phyloP scores from a whole-genome alignment of 2,113 vertebrate species.

The Dolichallabes microphthalmus region DNA sequence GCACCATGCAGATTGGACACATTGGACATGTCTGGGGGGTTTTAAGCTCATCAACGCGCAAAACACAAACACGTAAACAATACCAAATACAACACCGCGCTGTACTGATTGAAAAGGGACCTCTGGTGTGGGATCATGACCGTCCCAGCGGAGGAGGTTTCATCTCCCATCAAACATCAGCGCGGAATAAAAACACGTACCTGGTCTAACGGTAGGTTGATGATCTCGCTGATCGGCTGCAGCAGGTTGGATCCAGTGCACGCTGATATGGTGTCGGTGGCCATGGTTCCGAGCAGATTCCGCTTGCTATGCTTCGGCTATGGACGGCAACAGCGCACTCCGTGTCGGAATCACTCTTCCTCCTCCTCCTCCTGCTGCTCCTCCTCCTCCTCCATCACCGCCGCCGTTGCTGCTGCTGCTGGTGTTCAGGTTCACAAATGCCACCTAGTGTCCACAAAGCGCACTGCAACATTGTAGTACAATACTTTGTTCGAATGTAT shows the following conservation, averaged over 20 bases:
- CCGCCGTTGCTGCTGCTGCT: slow-evolving; percentile 45
- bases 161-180: slow-evolving; percentile 15
- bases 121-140: background rate
- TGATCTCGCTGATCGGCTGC: slow-evolving; percentile 73
- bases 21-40: background rate
- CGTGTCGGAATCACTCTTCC: slow-evolving; percentile 13
- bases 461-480: slow-evolving; percentile 42
- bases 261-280: slow-evolving; percentile 64
- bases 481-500: too few relatives aligned
- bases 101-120: background rate
- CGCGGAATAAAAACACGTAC: slow-evolving; percentile 44
- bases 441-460: slow-evolving; percentile 36
- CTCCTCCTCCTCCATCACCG: slow-evolving; percentile 3
- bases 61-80: background rate
- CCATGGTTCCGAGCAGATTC: slow-evolving; percentile 61
- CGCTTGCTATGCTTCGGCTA: slow-evolving; percentile 47
- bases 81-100: background rate
- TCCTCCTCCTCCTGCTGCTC: background rate
- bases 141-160: slow-evolving; percentile 28
- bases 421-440: slow-evolving; percentile 30
- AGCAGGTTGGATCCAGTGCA: slow-evolving; percentile 73
- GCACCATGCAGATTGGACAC: background rate
- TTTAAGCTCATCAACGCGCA: background rate
- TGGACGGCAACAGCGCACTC: slow-evolving; percentile 38
- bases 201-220: slow-evolving; percentile 73